These are phyloP conservation scores for Merluccius polli DNA, from an alignment of 2,797 vertebrate species.

Conservation along the genomic window DNA sequence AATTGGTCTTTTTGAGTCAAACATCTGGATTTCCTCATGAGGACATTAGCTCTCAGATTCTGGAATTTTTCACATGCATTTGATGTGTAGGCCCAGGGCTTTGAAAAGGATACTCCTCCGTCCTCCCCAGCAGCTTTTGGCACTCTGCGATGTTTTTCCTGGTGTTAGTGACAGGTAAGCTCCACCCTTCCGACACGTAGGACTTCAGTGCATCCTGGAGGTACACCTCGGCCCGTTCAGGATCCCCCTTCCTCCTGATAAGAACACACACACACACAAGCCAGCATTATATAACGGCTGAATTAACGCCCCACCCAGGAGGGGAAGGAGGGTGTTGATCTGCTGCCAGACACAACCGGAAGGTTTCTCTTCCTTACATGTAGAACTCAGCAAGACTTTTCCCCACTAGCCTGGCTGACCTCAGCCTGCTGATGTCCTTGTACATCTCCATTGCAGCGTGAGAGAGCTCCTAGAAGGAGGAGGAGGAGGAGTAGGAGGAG, in stretches of 20 bases:
- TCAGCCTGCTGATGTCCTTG: slow-evolving; percentile 83
- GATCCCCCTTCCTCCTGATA: slow-evolving; percentile 86
- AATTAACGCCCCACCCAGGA: not conserved
- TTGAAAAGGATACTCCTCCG: slow-evolving; percentile 89
- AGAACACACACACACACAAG: slow-evolving; percentile 12
- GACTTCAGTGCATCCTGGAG: slow-evolving; percentile 89
- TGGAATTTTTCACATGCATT: too few relatives aligned
- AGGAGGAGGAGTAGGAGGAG: not conserved
- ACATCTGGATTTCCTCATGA: not conserved
- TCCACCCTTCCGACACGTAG: slow-evolving; percentile 90
- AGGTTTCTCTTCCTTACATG: slow-evolving; percentile 77
- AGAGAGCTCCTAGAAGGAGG: slow-evolving; percentile 83
- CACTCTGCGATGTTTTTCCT: slow-evolving; percentile 91
- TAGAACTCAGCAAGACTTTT: slow-evolving; percentile 97
- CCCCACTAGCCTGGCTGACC: slow-evolving; percentile 90
- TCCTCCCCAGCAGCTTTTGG: slow-evolving; percentile 87
- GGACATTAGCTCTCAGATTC: not conserved
- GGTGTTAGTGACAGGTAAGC: slow-evolving; percentile 88
- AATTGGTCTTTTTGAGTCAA: too few relatives aligned
- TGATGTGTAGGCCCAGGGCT: not conserved
- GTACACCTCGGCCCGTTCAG: slow-evolving; percentile 85
- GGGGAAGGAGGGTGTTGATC: not conserved
- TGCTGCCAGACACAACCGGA: not conserved
- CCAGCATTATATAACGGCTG: not conserved
- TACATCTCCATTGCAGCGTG: slow-evolving; percentile 97